These are phyloP conservation scores for Slavum lentiscoides DNA, from an alignment of 2,888 invertebrate genomes.

Conservation along the genomic window DNA sequence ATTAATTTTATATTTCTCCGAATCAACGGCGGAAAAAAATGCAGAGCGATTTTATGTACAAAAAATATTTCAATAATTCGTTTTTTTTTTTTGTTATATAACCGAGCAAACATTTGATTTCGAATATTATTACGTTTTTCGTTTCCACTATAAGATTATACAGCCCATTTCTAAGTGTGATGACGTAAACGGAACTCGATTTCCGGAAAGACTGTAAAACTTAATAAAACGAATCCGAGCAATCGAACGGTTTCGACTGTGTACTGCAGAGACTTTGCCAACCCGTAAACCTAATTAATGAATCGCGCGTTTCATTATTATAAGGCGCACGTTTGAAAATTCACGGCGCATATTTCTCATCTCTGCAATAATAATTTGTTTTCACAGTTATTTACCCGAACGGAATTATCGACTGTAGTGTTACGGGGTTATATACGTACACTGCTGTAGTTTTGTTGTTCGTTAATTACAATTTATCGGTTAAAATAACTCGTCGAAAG, in stretches of 20 bases:
- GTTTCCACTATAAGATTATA: no score
- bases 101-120: no score
- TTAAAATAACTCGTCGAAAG: not conserved
- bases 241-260: not conserved
- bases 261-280: not conserved
- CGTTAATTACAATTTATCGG: conserved; percentile 1
- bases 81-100: no score
- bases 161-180: no score
- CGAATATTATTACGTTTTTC: no score
- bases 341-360: not conserved
- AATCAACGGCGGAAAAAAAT: no score
- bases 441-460: no score
- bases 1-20: no score
- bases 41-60: no score
- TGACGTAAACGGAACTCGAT: not conserved
- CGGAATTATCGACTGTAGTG: not conserved
- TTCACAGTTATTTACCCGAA: not conserved
- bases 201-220: not conserved
- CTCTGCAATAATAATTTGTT: not conserved
- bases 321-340: conserved; percentile 1
- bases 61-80: no score
- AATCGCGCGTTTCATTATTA: not conserved
- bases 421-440: no score
- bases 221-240: not conserved
- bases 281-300: no score